Evolutionary conservation across 2,797 vertebrate species (phyloP).

Genomic region (Poecilia gillii): DNA sequence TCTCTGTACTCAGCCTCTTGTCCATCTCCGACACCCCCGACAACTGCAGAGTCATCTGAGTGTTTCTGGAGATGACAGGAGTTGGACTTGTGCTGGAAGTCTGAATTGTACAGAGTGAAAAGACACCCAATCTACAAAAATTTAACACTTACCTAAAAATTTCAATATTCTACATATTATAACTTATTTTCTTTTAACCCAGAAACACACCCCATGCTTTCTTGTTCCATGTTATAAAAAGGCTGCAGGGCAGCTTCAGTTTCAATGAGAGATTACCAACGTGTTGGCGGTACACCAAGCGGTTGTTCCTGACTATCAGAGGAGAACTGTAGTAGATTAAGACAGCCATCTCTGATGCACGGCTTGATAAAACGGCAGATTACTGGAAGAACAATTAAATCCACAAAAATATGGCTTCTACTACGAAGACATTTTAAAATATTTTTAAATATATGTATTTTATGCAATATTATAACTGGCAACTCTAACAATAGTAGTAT

Average conservation of each 20-base stretch:
- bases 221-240: background rate
- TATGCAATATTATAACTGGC: background rate
- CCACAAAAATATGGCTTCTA: background rate
- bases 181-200: background rate
- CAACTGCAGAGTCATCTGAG: too few species aligned
- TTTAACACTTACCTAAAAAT: background rate
- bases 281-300: slow-evolving; percentile 8
- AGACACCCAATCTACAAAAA: background rate
- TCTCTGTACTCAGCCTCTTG: too few species aligned
- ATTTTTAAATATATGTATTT: too few species aligned
- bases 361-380: slow-evolving; percentile 9
- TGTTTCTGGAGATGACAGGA: too few species aligned
- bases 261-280: background rate
- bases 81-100: too few species aligned
- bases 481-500: background rate
- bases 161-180: background rate
- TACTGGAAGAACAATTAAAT: background rate
- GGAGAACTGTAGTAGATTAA: slow-evolving; percentile 12
- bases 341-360: slow-evolving; percentile 12
- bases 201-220: background rate
- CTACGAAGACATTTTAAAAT: background rate
- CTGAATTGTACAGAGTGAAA: too few species aligned
- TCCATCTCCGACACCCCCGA: too few species aligned
- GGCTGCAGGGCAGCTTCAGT: background rate
- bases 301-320: background rate